Evolutionary conservation across 2,888 invertebrate genomes (phyloP).

Genomic region (Tanypteryx hageni): DNA sequence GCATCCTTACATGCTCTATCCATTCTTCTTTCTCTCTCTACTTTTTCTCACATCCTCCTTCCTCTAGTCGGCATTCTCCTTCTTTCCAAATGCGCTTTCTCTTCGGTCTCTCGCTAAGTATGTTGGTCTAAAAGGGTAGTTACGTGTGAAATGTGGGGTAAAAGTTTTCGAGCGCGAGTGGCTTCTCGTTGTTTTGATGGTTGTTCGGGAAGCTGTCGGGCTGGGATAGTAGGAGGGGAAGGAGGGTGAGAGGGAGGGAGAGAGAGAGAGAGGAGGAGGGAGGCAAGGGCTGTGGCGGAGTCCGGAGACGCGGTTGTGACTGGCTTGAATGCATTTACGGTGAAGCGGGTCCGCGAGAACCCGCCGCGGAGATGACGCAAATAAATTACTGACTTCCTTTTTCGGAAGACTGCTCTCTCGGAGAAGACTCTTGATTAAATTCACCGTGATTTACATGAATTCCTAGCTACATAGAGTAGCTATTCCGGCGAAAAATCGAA

Average conservation of each 20-base stretch:
- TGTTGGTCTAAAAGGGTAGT: not conserved
- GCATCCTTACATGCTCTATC: not conserved
- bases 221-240: too few species aligned
- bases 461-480: not conserved
- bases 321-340: not conserved
- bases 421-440: constrained; percentile 13
- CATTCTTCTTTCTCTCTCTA: not conserved
- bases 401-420: not conserved
- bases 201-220: not conserved
- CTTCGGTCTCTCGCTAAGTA: not conserved
- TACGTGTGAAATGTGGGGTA: constrained; percentile 10
- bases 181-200: not conserved
- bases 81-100: too few species aligned
- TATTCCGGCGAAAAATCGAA: too few species aligned
- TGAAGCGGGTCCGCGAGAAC: not conserved
- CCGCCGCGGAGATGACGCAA: not conserved
- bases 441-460: not conserved
- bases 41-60: not conserved
- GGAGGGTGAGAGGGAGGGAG: too few species aligned
- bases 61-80: too few species aligned
- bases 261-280: too few species aligned
- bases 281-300: too few species aligned
- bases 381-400: constrained; percentile 9
- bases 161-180: not conserved
- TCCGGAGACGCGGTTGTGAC: too few species aligned